These are phyloP conservation scores for Cecropterus lyciades DNA, from an alignment of 1,140 invertebrate genomes.

Conservation along the genomic window DNA sequence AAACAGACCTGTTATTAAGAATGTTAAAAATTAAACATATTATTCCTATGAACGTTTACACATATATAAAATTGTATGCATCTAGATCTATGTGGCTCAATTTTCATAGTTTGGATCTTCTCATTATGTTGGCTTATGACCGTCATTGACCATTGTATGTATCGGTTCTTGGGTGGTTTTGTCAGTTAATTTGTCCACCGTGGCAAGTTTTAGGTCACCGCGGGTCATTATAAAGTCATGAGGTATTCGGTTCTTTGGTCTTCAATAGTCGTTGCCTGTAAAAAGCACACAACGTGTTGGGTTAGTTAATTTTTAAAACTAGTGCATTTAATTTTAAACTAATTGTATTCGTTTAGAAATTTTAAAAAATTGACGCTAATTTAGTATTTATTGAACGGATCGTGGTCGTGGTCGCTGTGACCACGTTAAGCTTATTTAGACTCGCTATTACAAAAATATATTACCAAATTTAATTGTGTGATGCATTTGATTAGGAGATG, in stretches of 20 bases:
- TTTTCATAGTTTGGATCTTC: neutral
- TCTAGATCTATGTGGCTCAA: slow-evolving; percentile 8
- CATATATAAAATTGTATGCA: slow-evolving; percentile 16
- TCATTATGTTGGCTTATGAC: neutral
- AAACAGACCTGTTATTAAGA: neutral
- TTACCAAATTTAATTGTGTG: slow-evolving; percentile 17
- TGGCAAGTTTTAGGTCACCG: neutral
- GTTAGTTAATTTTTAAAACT: slow-evolving; percentile 9
- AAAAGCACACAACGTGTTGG: slow-evolving; percentile 10
- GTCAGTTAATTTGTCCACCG: neutral
- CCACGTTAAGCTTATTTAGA: slow-evolving; percentile 24
- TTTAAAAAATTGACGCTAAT: slow-evolving; percentile 13
- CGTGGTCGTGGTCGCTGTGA: slow-evolving; percentile 3
- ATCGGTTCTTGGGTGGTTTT: neutral
- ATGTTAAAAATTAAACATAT: neutral
- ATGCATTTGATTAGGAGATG: slow-evolving; percentile 14
- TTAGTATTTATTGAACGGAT: slow-evolving; percentile 19
- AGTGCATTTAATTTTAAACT: slow-evolving; percentile 23
- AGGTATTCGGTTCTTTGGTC: neutral
- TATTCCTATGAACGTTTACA: slow-evolving; percentile 18
- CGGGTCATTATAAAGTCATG: neutral
- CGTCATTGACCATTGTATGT: neutral
- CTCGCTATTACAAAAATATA: slow-evolving; percentile 18
- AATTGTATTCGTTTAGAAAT: slow-evolving; percentile 8
- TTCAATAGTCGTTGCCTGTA: slow-evolving; percentile 1